Base-by-base conservation (phyloP, 1,140 invertebrate genomes). In the Drosophila bipectinata region DNA sequence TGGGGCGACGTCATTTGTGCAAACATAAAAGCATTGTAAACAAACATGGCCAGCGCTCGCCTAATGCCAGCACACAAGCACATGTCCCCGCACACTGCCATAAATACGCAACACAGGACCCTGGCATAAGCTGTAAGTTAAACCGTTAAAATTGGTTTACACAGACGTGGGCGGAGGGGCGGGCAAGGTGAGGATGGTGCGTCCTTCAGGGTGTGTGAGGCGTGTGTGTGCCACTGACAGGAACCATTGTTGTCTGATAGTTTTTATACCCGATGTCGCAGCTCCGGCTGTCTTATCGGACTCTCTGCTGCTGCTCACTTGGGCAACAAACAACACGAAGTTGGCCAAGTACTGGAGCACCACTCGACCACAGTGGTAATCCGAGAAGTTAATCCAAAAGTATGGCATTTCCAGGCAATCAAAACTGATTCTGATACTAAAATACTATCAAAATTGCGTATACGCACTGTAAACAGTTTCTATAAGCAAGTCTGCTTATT, bases 11-110 rank as follows among this genome's bases (percentile, higher is more conserved):
- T 68, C 78, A 85, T 85, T 85, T 87, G 78, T 72, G 82, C 82
- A 87, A 87, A 87, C 82, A 87, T 76, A 87, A 82, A 87, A 87
- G 82, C 83, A 87, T 79, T 87, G 83, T 87, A 88, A 87, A 88
- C 83, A 87, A 87, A 88, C 79, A 82, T 82, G 83, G 72, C 67
- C 67, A 66, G 66, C 56, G 83, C 63, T 87, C 56, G 83, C 73
- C 81, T 82, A 79, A 64, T 73, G 45, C 72, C 72, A 53, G 41
- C 56, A 85, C 51, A 56, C 48, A 60, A 44, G 48, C 45, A 47
- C 30, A 47, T 14, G 8, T 57, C 45, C 12, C 6, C 37, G 12
- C 59, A 10, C 18, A 37, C 24, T 9, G 2, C 21, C 39, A 14
- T 41, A 32, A 34, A 53, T 37, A 52, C 56, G 37, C 44, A 45